Percentiles rank a stretch among this genome's conserved stretches.
These are phyloP conservation scores for Urophycis tenuis DNA, from an alignment of 2,797 vertebrate species.

Conservation along the genomic window DNA sequence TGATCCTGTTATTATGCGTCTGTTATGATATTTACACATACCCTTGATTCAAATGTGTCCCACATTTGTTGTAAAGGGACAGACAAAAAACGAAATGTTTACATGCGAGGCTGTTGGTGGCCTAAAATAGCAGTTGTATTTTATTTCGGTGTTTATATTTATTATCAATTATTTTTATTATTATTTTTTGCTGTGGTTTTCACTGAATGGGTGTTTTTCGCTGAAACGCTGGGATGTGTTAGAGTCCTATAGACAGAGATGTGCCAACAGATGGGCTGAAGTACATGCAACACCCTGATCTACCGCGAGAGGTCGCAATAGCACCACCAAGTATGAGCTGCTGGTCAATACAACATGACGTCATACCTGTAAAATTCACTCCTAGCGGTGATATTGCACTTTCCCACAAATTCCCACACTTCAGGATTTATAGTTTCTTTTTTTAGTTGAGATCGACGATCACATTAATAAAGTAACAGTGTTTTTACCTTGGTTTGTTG, in stretches of 20 bases:
- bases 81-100: not conserved
- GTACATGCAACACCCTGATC: slow-evolving; percentile 19
- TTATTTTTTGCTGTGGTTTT: not conserved
- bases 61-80: not conserved
- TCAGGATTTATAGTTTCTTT: not conserved
- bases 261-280: not conserved
- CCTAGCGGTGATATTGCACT: not conserved
- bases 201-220: not conserved
- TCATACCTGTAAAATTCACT: not conserved
- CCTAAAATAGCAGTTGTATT: not conserved
- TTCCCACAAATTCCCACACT: not conserved
- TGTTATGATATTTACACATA: not conserved
- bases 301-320: slow-evolving; percentile 57
- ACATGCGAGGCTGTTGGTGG: not conserved
- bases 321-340: slow-evolving; percentile 16
- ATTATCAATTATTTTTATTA: not conserved
- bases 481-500: not conserved
- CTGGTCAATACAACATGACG: not conserved
- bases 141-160: not conserved
- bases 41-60: not conserved
- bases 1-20: not conserved
- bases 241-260: too few relatives aligned
- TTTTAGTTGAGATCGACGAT: not conserved
- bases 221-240: not conserved
- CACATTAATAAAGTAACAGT: not conserved